These are phyloP conservation scores for Atherinosoma microstoma DNA, from an alignment of 2,797 vertebrate species.

Conservation along the genomic window DNA sequence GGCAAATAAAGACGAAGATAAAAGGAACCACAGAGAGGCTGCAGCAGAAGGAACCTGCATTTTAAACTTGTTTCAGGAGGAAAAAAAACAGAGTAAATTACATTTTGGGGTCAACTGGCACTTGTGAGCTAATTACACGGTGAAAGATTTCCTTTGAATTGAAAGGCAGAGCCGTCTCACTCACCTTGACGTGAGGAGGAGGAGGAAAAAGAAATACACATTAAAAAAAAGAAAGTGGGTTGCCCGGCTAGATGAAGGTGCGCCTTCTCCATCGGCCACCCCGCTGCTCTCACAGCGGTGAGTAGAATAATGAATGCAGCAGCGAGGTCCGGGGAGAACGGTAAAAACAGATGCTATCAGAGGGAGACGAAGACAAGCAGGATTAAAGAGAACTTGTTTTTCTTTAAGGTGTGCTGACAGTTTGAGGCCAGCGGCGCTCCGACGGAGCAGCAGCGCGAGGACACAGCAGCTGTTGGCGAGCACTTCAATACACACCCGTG, in stretches of 20 bases:
- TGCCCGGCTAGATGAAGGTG: slow-evolving; percentile 6
- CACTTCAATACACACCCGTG: slow-evolving; percentile 16
- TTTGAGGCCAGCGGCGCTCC: slow-evolving; percentile 60
- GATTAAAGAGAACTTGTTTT: slow-evolving; percentile 39
- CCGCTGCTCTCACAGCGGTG: slow-evolving; percentile 4
- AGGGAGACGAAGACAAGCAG: slow-evolving; percentile 26
- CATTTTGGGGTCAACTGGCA: slow-evolving; percentile 33
- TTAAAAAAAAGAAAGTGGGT: neutral
- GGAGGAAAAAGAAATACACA: neutral
- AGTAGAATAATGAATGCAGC: slow-evolving; percentile 34
- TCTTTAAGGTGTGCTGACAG: slow-evolving; percentile 66
- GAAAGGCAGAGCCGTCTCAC: neutral
- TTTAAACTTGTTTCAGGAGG: neutral
- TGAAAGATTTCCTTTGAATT: slow-evolving; percentile 9
- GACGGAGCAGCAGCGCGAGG: slow-evolving; percentile 23
- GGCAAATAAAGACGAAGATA: neutral
- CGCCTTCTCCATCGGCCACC: slow-evolving; percentile 14
- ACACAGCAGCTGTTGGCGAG: slow-evolving; percentile 42
- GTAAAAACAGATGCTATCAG: slow-evolving; percentile 58
- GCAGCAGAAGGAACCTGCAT: neutral
- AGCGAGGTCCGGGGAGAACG: slow-evolving; percentile 26
- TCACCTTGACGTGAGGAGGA: slow-evolving; percentile 1
- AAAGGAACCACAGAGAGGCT: neutral
- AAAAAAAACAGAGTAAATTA: slow-evolving; percentile 18
- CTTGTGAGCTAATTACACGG: slow-evolving; percentile 34